Percentiles rank a stretch among this genome's conserved stretches.
phyloP scores from a whole-genome alignment of 2,888 invertebrate genomes.

The Chamaedrilus cognettii region DNA sequence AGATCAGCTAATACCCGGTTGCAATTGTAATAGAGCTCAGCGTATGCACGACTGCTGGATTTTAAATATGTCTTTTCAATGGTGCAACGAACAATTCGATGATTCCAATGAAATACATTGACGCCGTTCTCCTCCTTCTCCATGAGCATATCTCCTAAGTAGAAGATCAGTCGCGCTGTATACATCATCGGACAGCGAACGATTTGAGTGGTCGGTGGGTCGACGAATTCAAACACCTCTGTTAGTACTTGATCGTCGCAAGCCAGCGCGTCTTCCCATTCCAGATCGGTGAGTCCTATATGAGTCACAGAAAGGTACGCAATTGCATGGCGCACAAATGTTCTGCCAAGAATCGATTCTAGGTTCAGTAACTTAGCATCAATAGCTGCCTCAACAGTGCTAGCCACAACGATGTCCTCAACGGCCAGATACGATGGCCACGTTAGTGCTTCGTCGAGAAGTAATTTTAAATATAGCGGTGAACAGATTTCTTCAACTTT shows the following conservation, averaged over 20 bases:
- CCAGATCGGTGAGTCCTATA: background rate
- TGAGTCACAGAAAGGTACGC: background rate
- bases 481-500: background rate
- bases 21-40: slow-evolving; percentile 7
- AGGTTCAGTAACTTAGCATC: background rate
- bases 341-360: slow-evolving; percentile 1
- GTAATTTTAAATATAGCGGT: slow-evolving; percentile 8
- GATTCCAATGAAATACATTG: slow-evolving; percentile 6
- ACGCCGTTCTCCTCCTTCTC: slow-evolving; percentile 5
- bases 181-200: slow-evolving; percentile 14
- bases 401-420: background rate
- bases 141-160: background rate
- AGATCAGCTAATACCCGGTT: slow-evolving; percentile 9
- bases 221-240: slow-evolving; percentile 6
- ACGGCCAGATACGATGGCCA: slow-evolving; percentile 11
- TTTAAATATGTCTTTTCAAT: slow-evolving; percentile 6
- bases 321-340: slow-evolving; percentile 15
- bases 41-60: background rate
- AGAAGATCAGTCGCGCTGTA: slow-evolving; percentile 12
- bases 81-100: background rate
- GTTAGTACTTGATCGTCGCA: slow-evolving; percentile 14
- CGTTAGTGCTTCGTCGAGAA: background rate
- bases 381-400: slow-evolving; percentile 1
- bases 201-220: background rate
- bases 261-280: slow-evolving; percentile 21